These are phyloP conservation scores for Grammomys dolichurus DNA, from an alignment of 2,113 vertebrate genomes.

Conservation along the genomic window DNA sequence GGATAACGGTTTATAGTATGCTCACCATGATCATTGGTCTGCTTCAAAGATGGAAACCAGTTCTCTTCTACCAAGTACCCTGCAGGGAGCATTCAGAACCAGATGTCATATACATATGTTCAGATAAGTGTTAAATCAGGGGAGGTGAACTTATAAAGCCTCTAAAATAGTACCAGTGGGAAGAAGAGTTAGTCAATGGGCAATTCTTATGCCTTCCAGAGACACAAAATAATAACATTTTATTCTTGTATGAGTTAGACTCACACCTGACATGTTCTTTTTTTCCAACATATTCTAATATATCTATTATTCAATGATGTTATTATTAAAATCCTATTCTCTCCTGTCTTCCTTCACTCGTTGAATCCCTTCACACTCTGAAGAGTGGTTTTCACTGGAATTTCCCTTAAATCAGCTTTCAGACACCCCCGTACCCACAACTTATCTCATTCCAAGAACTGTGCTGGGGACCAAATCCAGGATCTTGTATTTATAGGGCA, in stretches of 20 bases:
- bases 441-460: background rate
- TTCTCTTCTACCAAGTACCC: slow-evolving; percentile 31
- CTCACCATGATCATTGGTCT: background rate
- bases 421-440: background rate
- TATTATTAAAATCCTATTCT: slow-evolving; percentile 25
- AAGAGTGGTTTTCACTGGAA: background rate
- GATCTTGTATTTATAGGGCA: background rate
- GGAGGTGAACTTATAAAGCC: slow-evolving; percentile 8
- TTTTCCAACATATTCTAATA: background rate
- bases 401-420: background rate
- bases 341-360: background rate
- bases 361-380: background rate
- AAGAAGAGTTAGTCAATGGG: slow-evolving; percentile 1
- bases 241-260: background rate
- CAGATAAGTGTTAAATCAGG: background rate
- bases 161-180: slow-evolving; percentile 56
- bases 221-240: slow-evolving; percentile 35
- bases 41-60: slow-evolving; percentile 17
- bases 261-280: background rate
- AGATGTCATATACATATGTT: slow-evolving; percentile 63
- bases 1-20: slow-evolving; percentile 42
- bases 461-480: background rate
- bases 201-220: slow-evolving; percentile 10
- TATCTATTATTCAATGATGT: background rate
- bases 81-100: background rate